Percentiles rank a stretch among this genome's conserved stretches.
These are phyloP conservation scores for Lathamus discolor DNA, from an alignment of 2,113 vertebrate species.

Conservation along the genomic window DNA sequence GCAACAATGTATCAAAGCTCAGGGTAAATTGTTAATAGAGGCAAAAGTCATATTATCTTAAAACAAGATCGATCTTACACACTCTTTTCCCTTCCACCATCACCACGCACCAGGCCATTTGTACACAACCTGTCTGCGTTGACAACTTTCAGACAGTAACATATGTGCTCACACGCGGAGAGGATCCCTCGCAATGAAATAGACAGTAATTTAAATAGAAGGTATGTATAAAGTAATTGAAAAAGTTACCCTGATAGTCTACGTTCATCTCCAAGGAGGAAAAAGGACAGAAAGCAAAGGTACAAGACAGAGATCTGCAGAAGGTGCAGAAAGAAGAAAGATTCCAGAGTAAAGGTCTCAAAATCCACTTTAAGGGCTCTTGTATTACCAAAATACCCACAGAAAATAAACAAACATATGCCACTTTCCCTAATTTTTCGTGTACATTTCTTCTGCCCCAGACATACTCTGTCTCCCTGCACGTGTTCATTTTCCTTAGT, in stretches of 20 bases:
- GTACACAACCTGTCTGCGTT: rapidly evolving
- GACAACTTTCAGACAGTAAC: not conserved
- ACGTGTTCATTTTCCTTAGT: not conserved
- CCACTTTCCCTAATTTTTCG: not conserved
- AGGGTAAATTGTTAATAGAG: not conserved
- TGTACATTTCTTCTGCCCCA: not conserved
- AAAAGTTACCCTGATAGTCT: not conserved
- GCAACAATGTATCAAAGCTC: not conserved
- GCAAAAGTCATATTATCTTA: not conserved
- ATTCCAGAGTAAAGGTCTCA: not conserved
- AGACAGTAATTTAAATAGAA: not conserved
- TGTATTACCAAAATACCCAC: not conserved
- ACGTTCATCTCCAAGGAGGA: not conserved
- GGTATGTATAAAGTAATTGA: not conserved
- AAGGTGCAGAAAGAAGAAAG: not conserved
- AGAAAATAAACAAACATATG: not conserved
- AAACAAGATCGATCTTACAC: not conserved
- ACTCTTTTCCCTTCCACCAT: not conserved
- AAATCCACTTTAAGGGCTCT: not conserved
- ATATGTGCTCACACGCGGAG: rapidly evolving
- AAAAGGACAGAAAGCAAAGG: not conserved
- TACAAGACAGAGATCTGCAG: not conserved
- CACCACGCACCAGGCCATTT: too few species aligned
- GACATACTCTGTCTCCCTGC: not conserved
- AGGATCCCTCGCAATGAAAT: rapidly evolving